Base-by-base conservation (phyloP, 2,888 invertebrate genomes). In the Agrotis segetum region DNA sequence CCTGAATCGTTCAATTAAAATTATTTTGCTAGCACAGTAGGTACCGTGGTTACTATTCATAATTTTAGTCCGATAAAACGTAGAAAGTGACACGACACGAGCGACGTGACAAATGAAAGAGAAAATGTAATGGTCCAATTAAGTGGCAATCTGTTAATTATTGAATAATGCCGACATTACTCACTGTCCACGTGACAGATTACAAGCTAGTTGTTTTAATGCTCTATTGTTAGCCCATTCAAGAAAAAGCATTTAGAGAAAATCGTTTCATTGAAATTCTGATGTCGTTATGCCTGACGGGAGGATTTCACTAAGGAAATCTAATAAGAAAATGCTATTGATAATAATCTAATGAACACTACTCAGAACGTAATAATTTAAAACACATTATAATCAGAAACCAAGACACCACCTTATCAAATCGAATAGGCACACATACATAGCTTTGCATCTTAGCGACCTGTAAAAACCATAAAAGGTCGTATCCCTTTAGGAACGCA, bases 101-200 rank as follows among this genome's bases (percentile, higher is more conserved):
- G 67, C 40, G 63, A 74, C 56, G 52, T 75, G 71, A 72, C 70
- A 83, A 83, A 81, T 81, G 83, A 83, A 71, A 79, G 79, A 79
- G 80, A 81, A 79, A 79, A 66, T 63, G 34, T 60, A 83, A 70
- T 61, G 53, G 72, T 71, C 71, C 63, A 81, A 77, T 75, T 83
- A 76, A 71, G 66, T 71, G 52, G 67, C 67, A 72, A 82, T 77
- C 67, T 69, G 64, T 52, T 84, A 76, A 80, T 77, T 80, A 68
- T 65, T 72, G 74, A 77, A 80, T 78, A 82, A 80, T 83, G 60
- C 62, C 34, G 55, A 49, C 71, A 82, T 84, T 71, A 79, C 59
- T 84, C 73, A 80, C 56, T 75, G 69, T 74, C 63, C 55, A 63
- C n/a, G 67, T 76, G 84, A 71, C 83, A 83, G 67, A 73, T 83